phyloP scores from a whole-genome alignment of 2,888 invertebrate species.

The Masnerella sp. region DNA sequence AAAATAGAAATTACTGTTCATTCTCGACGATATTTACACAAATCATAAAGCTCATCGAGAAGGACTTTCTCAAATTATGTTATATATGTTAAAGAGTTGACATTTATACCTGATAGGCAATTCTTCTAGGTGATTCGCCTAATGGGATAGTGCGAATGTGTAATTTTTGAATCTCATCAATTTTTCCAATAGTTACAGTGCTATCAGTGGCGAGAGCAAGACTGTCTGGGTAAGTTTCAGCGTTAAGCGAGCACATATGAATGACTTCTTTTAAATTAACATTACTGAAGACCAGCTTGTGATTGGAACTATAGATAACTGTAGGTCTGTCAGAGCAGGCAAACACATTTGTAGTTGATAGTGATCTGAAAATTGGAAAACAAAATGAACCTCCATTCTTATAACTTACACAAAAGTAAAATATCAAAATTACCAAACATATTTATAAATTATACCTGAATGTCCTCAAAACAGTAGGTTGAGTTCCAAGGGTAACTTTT shows the following conservation, averaged over 20 bases:
- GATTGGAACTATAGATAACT: constrained; percentile 99
- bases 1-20: too few relatives aligned
- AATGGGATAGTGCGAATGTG: constrained; percentile 97
- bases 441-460: constrained; percentile 79
- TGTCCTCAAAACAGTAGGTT: constrained; percentile 94
- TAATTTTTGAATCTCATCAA: constrained; percentile 98
- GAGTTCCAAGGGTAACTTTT: constrained; percentile 97
- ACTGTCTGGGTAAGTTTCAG: constrained; percentile 95
- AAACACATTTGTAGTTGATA: constrained; percentile 97
- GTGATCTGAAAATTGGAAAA: constrained; percentile 80
- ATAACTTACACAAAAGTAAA: not conserved
- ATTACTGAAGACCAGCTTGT: constrained; percentile 98
- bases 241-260: constrained; percentile 98
- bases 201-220: constrained; percentile 93
- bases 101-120: constrained; percentile 95
- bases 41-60: too few relatives aligned
- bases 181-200: constrained; percentile 95
- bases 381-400: not conserved
- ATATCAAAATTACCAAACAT: not conserved
- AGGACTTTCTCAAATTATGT: too few relatives aligned
- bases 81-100: too few relatives aligned
- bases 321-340: constrained; percentile 99
- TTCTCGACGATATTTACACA: too few relatives aligned
- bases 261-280: constrained; percentile 96
- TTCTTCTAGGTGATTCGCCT: constrained; percentile 95